Evolutionary conservation across 2,888 invertebrate genomes (phyloP).

Genomic region (Scaptomyza flava): DNA sequence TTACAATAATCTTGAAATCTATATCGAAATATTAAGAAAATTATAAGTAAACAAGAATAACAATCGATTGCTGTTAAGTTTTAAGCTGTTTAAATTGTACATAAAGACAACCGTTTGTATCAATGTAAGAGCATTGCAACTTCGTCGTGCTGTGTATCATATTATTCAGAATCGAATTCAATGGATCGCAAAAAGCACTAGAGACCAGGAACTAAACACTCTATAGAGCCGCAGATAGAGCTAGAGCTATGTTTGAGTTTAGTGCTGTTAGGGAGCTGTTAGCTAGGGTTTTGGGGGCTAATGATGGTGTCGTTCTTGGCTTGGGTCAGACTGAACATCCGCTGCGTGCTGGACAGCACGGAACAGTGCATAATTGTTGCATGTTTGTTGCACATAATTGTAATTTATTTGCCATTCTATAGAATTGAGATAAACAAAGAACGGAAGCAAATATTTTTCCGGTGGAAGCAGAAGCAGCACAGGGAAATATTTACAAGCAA

Average conservation of each 20-base stretch:
- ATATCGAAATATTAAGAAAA: not conserved
- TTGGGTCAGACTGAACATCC: conserved; percentile 57
- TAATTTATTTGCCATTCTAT: conserved; percentile 72
- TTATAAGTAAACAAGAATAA: no score
- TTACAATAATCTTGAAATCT: not conserved
- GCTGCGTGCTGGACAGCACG: conserved; percentile 43
- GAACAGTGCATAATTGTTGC: conserved; percentile 62
- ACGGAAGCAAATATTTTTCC: conserved; percentile 78
- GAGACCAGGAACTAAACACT: conserved; percentile 14
- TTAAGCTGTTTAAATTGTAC: no score
- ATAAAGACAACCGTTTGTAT: no score
- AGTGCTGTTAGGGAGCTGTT: conserved; percentile 4
- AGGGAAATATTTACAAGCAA: conserved; percentile 21
- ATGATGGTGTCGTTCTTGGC: conserved; percentile 61
- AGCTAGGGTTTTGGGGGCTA: conserved; percentile 40
- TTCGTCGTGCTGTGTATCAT: not conserved
- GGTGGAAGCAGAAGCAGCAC: conserved; percentile 68
- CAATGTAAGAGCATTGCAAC: not conserved
- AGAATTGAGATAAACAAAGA: conserved; percentile 56
- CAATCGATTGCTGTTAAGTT: no score
- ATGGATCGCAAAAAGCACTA: conserved; percentile 9
- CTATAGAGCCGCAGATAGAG: conserved; percentile 4
- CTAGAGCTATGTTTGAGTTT: conserved; percentile 13
- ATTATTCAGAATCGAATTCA: conserved; percentile 30
- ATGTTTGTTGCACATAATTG: conserved; percentile 75